Evolutionary conservation across 2,888 invertebrate species (phyloP), one percentile per base, ranked within the genome.

Genomic region (Cotesia congregata): DNA sequence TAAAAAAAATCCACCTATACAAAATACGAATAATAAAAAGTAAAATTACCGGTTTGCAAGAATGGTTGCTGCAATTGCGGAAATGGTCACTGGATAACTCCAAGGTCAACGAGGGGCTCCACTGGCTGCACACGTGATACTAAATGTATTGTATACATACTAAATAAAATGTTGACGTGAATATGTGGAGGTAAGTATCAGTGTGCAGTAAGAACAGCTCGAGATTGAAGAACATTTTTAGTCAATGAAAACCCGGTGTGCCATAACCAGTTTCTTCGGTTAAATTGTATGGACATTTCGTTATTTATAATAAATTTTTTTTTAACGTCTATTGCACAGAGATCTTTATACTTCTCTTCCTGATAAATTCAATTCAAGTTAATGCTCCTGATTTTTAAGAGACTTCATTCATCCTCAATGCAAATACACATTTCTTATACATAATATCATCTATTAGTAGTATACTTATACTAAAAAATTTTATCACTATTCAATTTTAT

Each of bases 231-330:
- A 50, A 50, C 50, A 50, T 50, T 50, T 50, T 50, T 50, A 39
- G 72, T 72, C 77, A 78, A 75, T 72, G 75, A 69, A 75, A 75
- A 72, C 67, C 72, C 61, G 75, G 71, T 75, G 72, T 67, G 77
- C 50, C 50, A 50, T 77, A 77, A 77, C 77, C 77, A 73, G 77
- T 76, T 76, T 62, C 64, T 30, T 64, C 40, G 30, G 64, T 50
- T 50, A 12, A 50, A 50, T 50, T 50, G 3, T 50, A 50, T 50
- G 50, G 50, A 50, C 50, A 50, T 50, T 50, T 50, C 12, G 50
- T 50, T 50, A 50, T 50, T 50, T 50, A 50, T 50, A 50, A 50
- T 50, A 50, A 50, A 12, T 12, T 50, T 50, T 50, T 50, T 50
- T 12, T 12, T 50, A 12, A 7, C 50, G 30, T 30, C 3, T 30